Evolutionary conservation across 30 jellyfish, hydroid and myxozoan genomes (phyloP), one percentile per base, ranked within the genome.

Genomic region (Rhopilema esculentum): DNA sequence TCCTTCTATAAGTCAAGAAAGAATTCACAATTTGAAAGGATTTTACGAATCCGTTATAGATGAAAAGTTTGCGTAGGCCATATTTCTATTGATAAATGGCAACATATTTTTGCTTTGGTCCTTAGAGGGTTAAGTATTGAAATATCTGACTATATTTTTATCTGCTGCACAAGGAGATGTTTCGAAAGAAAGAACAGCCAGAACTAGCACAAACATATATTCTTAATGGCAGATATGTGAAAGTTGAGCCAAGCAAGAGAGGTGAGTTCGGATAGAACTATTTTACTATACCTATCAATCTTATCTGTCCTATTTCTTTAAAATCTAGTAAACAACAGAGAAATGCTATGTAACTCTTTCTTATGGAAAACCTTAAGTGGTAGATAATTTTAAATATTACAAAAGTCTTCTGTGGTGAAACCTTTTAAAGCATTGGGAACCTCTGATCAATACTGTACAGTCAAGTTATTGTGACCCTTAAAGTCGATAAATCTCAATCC

Each of bases 181-280:
- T 69, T 82, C 84, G 84, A 26, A 84, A 61, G 85, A 72, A 84
- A 63, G 86, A 84, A 7, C 74, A 62, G 69, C 92, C 73, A 8
- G 70, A 16, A 4, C 70, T 28, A n/a, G 80, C 80, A n/a, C 78
- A 61, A 20, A 28, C 87, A 21, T 31, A 84, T n/a, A 48, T 18
- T 21, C 71, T 85, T 30, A 53, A 85, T 73, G 94, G 94, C 9
- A 32, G 94, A 31, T 85, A 85, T 52, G 82, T 85, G 49, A 71
- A 78, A 26, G 94, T 85, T 6, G 86, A 85, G 71, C 94, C 85
- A 69, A 85, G 40, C 63, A 87, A 68, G n/a, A 74, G 94, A 23
- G 94, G 94, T 85, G 71, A 49, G 88, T 69, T 18, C 22, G 77
- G 22, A 9, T 22, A 8, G 77, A n/a, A n/a, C n/a, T n/a, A n/a